Conservation (phyloP, 2,888 invertebrate species). For the Drosophila anceps region DNA sequence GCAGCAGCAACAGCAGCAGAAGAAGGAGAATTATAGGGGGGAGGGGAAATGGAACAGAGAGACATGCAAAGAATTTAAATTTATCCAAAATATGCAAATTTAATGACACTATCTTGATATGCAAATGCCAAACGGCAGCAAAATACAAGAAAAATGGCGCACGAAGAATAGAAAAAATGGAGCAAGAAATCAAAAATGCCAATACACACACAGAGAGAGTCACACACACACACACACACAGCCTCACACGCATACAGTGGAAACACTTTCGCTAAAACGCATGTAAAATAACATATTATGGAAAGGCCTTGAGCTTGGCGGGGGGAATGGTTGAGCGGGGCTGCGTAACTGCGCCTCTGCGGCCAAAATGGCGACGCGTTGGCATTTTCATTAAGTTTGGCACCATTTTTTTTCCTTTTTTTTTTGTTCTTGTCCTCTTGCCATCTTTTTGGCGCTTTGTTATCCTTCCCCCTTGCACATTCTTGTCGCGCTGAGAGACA, state of each 20-base stretch:
- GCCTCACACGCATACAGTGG: constrained; percentile 34
- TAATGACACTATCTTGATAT: constrained; percentile 77
- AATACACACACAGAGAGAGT: constrained; percentile 47
- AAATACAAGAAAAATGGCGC: constrained; percentile 51
- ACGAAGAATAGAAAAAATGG: constrained; percentile 36
- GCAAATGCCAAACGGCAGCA: constrained; percentile 59
- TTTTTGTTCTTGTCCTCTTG: constrained; percentile 12
- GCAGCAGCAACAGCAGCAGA: constrained; percentile 1
- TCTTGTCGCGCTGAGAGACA: constrained; percentile 55
- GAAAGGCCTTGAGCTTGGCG: constrained; percentile 17
- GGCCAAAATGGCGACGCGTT: constrained; percentile 74
- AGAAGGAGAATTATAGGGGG: not conserved
- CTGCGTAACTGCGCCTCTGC: constrained; percentile 50
- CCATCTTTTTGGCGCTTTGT: constrained; percentile 15
- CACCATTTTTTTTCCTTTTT: constrained; percentile 60
- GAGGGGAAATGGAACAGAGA: constrained; percentile 37
- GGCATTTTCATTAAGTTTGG: constrained; percentile 77
- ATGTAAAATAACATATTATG: constrained; percentile 70
- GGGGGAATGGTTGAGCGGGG: constrained; percentile 2
- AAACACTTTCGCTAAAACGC: constrained; percentile 69
- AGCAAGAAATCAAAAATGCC: constrained; percentile 62
- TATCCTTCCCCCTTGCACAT: constrained; percentile 45
- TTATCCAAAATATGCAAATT: constrained; percentile 77
- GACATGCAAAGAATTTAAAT: constrained; percentile 74
- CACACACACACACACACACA: constrained; percentile 16